Base-by-base conservation (phyloP, 30 jellyfish, hydroid and myxozoan genomes). In the Hydractinia symbiolongicarpus region DNA sequence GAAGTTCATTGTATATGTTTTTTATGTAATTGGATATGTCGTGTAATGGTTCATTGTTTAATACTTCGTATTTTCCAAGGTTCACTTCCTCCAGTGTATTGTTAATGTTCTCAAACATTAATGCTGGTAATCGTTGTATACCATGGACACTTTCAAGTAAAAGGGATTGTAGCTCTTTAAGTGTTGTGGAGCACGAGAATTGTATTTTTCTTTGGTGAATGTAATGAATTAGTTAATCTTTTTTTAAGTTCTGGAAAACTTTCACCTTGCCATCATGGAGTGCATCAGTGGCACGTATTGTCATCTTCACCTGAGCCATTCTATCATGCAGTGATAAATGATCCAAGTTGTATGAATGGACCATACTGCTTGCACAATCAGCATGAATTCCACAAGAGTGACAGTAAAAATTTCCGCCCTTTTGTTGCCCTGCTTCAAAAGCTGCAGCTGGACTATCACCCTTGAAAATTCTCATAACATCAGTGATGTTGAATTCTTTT, bases 41-140 rank as follows among this genome's bases (percentile, higher is more conserved):
- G 50, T 19, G 81, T 72, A 11, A 72, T 72, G 71, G 81, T 55
- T 72, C 81, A 50, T 72, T 72, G 50, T 21, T 55, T 60, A 72
- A 72, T 72, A 72, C 15, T 72, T 72, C 69, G 50, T 72, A 72
- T 21, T 20, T 55, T 21, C 9, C 81, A 21, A 30, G 44, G 44
- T 30, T 30, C 44, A 30, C 44, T 30, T 30, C 44, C 44, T 30
- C 44, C 44, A 30, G 44, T 30, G 44, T 21, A 72, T 52, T 60
- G 20, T 19, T 21, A 21, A 60, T n/a, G 40, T 50, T 72, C 49
- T 30, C 17, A 72, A 52, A 72, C 61, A 72, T 30, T 44, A 72
- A 8, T 9, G 81, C 81, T 20, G 81, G 81, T 19, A 72, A 44
- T 19, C 81, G 61, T 55, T 72, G 81, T 19, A 72, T 72, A 44